Conservation (phyloP, 1,140 invertebrate species). For the Andrena cerasifolii region DNA sequence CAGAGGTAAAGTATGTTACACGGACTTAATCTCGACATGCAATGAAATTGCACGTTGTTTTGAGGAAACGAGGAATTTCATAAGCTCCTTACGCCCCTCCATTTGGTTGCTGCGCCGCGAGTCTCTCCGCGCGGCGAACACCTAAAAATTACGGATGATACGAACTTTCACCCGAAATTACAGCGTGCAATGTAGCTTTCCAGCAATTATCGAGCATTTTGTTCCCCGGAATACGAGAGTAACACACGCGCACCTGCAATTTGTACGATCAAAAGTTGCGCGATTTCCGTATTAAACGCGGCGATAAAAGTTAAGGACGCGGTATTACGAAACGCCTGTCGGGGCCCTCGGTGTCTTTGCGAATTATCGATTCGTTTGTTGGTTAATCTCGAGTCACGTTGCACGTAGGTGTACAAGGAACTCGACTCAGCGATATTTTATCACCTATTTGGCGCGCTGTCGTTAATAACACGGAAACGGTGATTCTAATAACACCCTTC, state of each 20-base stretch:
- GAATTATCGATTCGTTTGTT: not conserved
- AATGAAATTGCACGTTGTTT: too few species aligned
- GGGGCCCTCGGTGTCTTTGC: not conserved
- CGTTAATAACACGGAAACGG: constrained; percentile 43
- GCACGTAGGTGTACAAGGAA: not conserved
- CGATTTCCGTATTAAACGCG: not conserved
- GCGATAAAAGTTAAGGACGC: not conserved
- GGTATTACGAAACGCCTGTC: not conserved
- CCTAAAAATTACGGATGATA: constrained; percentile 25
- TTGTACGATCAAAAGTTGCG: constrained; percentile 33
- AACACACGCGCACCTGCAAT: constrained; percentile 21
- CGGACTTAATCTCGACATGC: too few species aligned
- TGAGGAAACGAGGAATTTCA: too few species aligned
- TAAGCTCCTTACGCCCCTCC: not conserved
- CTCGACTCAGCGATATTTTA: not conserved
- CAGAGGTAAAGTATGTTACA: too few species aligned
- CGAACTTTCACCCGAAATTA: constrained; percentile 60
- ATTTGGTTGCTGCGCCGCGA: not conserved
- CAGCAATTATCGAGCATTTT: constrained; percentile 51
- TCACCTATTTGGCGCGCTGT: not conserved
- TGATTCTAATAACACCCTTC: constrained; percentile 35
- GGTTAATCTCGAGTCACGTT: not conserved
- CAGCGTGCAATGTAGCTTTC: constrained; percentile 48
- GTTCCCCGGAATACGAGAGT: not conserved
- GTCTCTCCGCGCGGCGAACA: not conserved